These are phyloP conservation scores for Arothron firmamentum DNA, from an alignment of 2,113 vertebrate species.

Conservation along the genomic window DNA sequence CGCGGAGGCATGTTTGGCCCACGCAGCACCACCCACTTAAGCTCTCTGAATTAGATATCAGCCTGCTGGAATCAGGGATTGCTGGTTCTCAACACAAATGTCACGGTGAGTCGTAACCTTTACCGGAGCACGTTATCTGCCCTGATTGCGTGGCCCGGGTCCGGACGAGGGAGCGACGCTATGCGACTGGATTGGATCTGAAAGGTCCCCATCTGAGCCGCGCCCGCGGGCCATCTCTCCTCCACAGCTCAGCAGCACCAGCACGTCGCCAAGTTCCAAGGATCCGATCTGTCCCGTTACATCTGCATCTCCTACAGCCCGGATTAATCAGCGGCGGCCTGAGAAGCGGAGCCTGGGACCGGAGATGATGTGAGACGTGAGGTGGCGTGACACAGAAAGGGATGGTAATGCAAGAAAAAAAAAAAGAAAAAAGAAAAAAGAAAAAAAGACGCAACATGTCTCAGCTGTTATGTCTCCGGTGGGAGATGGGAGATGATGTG, in stretches of 20 bases:
- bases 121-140: slow-evolving; percentile 74
- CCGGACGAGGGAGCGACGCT: slow-evolving; percentile 51
- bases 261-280: slow-evolving; percentile 49
- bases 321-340: slow-evolving; percentile 47
- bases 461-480: too few relatives aligned
- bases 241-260: slow-evolving; percentile 70
- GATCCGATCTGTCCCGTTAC: slow-evolving; percentile 50
- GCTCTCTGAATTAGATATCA: slow-evolving; percentile 49
- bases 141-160: slow-evolving; percentile 59
- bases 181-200: slow-evolving; percentile 74
- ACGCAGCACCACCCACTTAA: slow-evolving; percentile 14
- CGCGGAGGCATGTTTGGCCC: slow-evolving; percentile 4
- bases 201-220: slow-evolving; percentile 74
- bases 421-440: too few relatives aligned
- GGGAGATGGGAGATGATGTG: too few relatives aligned
- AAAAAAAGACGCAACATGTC: too few relatives aligned
- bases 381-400: too few relatives aligned
- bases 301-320: slow-evolving; percentile 56
- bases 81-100: slow-evolving; percentile 74
- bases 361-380: too few relatives aligned
- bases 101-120: slow-evolving; percentile 77
- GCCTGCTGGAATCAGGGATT: slow-evolving; percentile 57
- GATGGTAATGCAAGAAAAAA: too few relatives aligned
- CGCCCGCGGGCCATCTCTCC: slow-evolving; percentile 66
- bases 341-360: too few relatives aligned